Base-by-base conservation (phyloP, 2,113 vertebrate species). In the Thalassarche chlororhynchos region DNA sequence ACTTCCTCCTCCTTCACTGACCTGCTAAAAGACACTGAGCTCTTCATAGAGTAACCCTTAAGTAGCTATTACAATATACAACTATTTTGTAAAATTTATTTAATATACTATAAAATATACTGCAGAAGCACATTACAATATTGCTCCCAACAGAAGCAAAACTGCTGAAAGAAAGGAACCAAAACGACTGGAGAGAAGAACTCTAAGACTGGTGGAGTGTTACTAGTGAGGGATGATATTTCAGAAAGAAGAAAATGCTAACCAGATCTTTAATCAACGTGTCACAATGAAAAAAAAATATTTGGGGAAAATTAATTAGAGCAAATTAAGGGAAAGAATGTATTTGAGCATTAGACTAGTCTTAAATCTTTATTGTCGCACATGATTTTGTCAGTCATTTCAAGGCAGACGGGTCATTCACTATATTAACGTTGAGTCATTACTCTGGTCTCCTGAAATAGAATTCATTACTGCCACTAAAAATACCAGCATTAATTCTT, bases 311-410 rank as follows among this genome's bases (percentile, higher is more conserved):
- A 87, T 65, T 38, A 72, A 70, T 82, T n/a, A 42, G 4, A 85
- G n/a, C 24, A 84, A 93, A 76, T 76, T 38, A 90, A 42, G 36
- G 54, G 66, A 21, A 84, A 83, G 3, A 91, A 92, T 13, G 14
- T 60, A 78, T 51, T 2, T 80, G 14, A 83, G 46, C 66, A 85
- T 46, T 31, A 87, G 46, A 65, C 32, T 49, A 51, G 32, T 62
- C 47, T 84, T 82, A 76, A 72, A 57, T 52, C 93, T 91, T 70
- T 40, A 91, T 11, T 58, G 70, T 38, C 44, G 85, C 66, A n/a
- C 17, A n/a, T 66, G 49, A 90, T 72, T 94, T 80, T 95, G 74
- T 87, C 87, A 66, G 51, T 71, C 84, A 80, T 82, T 89, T 97
- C 62, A 90, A 89, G 47, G 70, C 57, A 92, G 70, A 87, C 1